A percentile compares a stretch with the other conserved stretches of the same genome.
Evolutionary conservation across 2,113 vertebrate species (phyloP).

Genomic region (Calyptommatus sinebrachiatus): DNA sequence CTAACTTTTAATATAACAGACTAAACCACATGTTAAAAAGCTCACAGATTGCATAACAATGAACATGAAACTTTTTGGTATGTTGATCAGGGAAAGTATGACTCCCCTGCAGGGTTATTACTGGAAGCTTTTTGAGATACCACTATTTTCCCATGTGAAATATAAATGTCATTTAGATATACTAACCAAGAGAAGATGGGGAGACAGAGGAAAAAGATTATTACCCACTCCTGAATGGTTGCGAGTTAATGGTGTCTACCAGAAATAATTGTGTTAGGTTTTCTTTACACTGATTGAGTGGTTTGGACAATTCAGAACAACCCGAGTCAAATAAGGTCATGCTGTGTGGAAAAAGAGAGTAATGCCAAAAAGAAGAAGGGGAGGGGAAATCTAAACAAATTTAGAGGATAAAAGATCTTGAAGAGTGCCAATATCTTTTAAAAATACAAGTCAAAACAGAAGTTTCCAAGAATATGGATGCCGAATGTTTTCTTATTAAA

Average conservation of each 20-base stretch:
- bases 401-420: constrained; percentile 8
- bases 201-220: constrained; percentile 3
- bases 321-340: constrained; percentile 34
- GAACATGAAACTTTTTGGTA: constrained; percentile 33
- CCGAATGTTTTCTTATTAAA: background rate
- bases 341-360: background rate
- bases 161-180: constrained; percentile 14
- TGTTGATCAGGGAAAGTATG: background rate
- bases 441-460: background rate
- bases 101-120: accelerated
- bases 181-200: constrained; percentile 21
- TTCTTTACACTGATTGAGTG: constrained; percentile 22
- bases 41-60: constrained; percentile 15
- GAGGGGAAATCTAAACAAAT: constrained; percentile 30
- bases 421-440: constrained; percentile 24
- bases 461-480: constrained; percentile 22
- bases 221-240: constrained; percentile 3
- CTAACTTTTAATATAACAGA: background rate
- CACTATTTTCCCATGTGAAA: constrained; percentile 31
- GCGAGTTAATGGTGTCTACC: constrained; percentile 38
- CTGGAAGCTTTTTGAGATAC: constrained; percentile 2
- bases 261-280: constrained; percentile 29
- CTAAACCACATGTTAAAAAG: constrained; percentile 7
- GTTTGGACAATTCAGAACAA: constrained; percentile 27
- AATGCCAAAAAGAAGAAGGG: background rate